Conservation (phyloP, 2,113 vertebrate species). For the Aepyceros melampus region DNA sequence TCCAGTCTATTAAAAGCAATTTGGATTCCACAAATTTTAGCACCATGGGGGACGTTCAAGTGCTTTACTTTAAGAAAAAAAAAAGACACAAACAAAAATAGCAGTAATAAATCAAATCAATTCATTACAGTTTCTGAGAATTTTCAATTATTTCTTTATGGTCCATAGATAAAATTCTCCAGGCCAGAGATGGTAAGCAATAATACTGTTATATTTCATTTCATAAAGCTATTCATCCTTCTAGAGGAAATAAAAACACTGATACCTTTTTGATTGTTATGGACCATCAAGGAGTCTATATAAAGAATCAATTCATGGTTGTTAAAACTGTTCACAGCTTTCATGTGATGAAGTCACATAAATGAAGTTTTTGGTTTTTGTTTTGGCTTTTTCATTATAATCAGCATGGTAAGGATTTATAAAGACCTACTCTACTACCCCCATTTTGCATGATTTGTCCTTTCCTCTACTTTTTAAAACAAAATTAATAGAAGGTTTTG, state of each 20-base stretch:
- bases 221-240: not conserved
- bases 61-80: not conserved
- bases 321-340: not conserved
- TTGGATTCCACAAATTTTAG: not conserved
- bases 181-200: not conserved
- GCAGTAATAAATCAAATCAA: not conserved
- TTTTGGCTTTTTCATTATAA: not conserved
- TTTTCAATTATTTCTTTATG: not conserved
- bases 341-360: not conserved
- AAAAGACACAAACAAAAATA: not conserved
- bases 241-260: not conserved
- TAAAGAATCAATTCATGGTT: not conserved
- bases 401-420: not conserved
- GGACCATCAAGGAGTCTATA: not conserved
- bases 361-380: not conserved
- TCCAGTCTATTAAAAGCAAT: not conserved
- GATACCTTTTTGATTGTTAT: not conserved
- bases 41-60: not conserved
- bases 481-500: not conserved
- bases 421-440: not conserved
- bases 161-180: not conserved
- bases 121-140: not conserved
- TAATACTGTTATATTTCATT: not conserved
- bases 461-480: not conserved
- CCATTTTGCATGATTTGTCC: not conserved